These are phyloP conservation scores for Cliona cf. orientalis DNA, from an alignment of 37 sponge, comb jelly and placozoan species.

Conservation along the genomic window DNA sequence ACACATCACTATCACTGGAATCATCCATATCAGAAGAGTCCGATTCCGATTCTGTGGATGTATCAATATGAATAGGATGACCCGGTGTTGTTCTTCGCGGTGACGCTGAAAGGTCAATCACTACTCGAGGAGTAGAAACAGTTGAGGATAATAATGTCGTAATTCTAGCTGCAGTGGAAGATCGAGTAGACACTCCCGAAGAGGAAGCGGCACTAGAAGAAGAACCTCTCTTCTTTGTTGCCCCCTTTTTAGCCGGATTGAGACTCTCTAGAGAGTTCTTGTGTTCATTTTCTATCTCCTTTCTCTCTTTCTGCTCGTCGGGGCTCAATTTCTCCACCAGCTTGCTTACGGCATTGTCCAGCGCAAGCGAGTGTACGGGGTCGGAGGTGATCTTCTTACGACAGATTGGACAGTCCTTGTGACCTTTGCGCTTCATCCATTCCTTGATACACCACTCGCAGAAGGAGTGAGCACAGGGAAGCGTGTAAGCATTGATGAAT, in stretches of 20 bases:
- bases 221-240: no score
- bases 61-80: no score
- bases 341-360: slow-evolving; percentile 66
- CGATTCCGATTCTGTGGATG: no score
- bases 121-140: no score
- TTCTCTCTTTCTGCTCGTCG: slow-evolving; percentile 27
- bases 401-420: slow-evolving; percentile 58
- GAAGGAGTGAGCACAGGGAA: slow-evolving; percentile 66
- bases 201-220: neutral
- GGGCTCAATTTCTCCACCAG: slow-evolving; percentile 39
- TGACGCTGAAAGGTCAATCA: no score
- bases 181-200: no score
- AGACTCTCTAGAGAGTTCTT: neutral
- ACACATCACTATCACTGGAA: slow-evolving; percentile 2
- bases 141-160: neutral
- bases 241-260: neutral
- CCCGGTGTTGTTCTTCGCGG: no score
- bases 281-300: neutral
- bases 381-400: slow-evolving; percentile 21
- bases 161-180: neutral
- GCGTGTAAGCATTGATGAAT: slow-evolving; percentile 44
- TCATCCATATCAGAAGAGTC: neutral
- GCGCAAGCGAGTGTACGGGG: slow-evolving; percentile 44
- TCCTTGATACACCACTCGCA: slow-evolving; percentile 62
- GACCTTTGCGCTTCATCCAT: slow-evolving; percentile 41